Conservation (phyloP, 2,888 invertebrate species). For the Ctenicera cuprea region DNA sequence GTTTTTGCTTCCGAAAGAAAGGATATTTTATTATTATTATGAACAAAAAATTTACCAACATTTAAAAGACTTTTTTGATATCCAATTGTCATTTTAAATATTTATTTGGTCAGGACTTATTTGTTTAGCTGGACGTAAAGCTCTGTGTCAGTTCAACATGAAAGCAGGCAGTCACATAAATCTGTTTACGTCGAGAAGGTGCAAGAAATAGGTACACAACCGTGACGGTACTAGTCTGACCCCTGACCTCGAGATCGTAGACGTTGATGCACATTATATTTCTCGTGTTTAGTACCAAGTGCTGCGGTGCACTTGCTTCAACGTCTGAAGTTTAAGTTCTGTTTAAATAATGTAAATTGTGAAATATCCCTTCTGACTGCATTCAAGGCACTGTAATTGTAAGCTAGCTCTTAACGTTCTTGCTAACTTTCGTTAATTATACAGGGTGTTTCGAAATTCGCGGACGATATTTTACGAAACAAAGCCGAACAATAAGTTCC, state of each 20-base stretch:
- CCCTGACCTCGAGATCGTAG: slow-evolving; percentile 51
- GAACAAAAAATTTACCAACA: no score
- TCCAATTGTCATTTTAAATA: no score
- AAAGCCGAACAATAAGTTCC: no score
- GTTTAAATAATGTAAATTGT: slow-evolving; percentile 23
- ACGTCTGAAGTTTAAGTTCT: slow-evolving; percentile 20
- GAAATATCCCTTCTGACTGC: slow-evolving; percentile 13
- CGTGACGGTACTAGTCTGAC: slow-evolving; percentile 48
- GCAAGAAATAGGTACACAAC: slow-evolving; percentile 49
- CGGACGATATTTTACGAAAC: no score
- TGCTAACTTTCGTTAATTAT: no score
- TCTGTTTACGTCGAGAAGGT: slow-evolving; percentile 46
- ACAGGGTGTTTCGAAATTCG: no score
- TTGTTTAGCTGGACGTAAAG: background rate
- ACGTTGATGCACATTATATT: slow-evolving; percentile 40
- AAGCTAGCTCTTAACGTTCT: no score
- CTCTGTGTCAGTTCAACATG: slow-evolving; percentile 14
- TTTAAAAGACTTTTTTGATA: no score
- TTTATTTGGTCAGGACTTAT: no score
- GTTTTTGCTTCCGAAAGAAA: no score
- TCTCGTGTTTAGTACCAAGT: slow-evolving; percentile 17
- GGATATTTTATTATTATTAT: no score
- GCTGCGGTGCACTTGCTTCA: slow-evolving; percentile 24
- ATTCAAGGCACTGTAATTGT: no score
- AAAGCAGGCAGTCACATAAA: slow-evolving; percentile 41